These are phyloP conservation scores for Zeus faber DNA, from an alignment of 2,113 vertebrate genomes.

Conservation along the genomic window DNA sequence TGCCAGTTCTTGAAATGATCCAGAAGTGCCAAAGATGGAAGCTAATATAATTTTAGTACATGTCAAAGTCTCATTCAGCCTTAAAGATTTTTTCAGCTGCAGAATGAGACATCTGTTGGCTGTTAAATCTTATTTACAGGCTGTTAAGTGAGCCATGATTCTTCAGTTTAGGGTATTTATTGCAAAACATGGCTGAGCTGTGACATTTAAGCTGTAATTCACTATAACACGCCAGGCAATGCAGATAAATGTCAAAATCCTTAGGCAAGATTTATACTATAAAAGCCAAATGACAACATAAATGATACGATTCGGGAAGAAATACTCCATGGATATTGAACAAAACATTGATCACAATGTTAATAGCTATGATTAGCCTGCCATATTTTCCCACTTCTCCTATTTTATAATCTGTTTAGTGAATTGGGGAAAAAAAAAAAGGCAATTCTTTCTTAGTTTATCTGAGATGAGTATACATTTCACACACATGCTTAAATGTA, in stretches of 20 bases:
- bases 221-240: not conserved
- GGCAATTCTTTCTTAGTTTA: too few species aligned
- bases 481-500: too few species aligned
- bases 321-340: too few species aligned
- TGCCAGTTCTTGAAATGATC: conserved; percentile 15
- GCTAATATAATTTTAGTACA: conserved; percentile 21
- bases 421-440: too few species aligned
- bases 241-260: conserved; percentile 1
- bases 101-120: conserved; percentile 8
- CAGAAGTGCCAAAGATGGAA: conserved; percentile 23
- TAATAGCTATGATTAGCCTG: too few species aligned
- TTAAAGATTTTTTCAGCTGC: too few species aligned
- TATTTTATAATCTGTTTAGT: too few species aligned
- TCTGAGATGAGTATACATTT: too few species aligned
- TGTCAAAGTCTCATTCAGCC: conserved; percentile 21
- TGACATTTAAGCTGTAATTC: not conserved
- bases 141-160: conserved; percentile 20
- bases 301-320: too few species aligned
- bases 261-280: not conserved
- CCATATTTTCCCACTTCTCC: too few species aligned
- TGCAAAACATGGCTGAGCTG: not conserved
- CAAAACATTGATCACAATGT: too few species aligned
- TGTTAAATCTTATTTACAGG: conserved; percentile 28
- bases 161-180: conserved; percentile 10
- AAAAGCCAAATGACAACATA: too few species aligned